Evolutionary conservation across 1,140 invertebrate species (phyloP), one percentile per base, ranked within the genome.

Genomic region (Streblospio benedicti): DNA sequence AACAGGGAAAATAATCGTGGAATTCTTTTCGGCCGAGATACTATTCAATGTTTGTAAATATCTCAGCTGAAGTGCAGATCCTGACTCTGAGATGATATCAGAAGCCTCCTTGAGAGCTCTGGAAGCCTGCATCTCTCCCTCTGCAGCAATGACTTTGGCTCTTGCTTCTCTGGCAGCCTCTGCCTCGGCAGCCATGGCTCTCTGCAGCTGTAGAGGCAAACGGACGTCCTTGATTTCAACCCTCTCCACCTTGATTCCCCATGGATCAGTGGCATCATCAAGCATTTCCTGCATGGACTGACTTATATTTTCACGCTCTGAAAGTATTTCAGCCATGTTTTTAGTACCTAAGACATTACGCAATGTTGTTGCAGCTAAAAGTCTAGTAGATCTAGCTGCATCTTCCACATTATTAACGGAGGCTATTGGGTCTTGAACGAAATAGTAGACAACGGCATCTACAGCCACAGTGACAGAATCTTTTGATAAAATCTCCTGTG

Each of bases 331-430:
- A 9, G 89, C 86, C 49, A 97, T 80, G 71, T 91, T 92, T 57
- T 91, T 84, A 27, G 92, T 97, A 50, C 93, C 94, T 4, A 97
- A 81, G 0, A 95, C 90, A 72, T 93, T 96, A 23, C 91, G 79
- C 3, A 95, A 77, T 0, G 71, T 76, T n/a, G 80, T 81, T 60
- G 79, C 76, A 2, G 80, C 80, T 20, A 81, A 64, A 5, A 81
- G 72, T 55, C 78, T 75, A 4, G 80, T 81, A 25, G 79, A 79
- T 57, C 78, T 73, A 76, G 94, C 90, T 31, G 91, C 91, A 76
- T 97, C 95, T 76, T 96, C 93, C 33, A 97, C 93, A 75, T 96
- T 97, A 28, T 91, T 91, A 62, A 97, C 91, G 41, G 91, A 94
- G 57, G 96, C 89, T 0, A 91, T 95, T 12, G 93, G 92, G 78